Evolutionary conservation across 92 coral and sea anemone species (phyloP), one percentile per base, ranked within the genome.

Genomic region (Zoanthus gigantus): DNA sequence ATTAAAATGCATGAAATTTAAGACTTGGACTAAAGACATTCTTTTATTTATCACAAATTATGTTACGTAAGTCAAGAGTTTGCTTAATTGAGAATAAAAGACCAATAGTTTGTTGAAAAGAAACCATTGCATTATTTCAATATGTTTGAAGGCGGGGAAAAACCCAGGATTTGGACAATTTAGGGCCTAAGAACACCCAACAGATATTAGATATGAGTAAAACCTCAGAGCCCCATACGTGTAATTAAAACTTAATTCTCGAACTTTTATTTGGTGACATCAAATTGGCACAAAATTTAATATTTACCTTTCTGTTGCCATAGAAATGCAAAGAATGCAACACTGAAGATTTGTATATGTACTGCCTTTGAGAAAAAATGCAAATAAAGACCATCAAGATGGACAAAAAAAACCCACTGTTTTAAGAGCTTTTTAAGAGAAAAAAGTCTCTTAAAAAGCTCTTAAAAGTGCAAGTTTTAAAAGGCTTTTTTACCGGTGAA

Each of bases 301-400:
- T 74, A 45, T 15, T 46, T 74, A 74, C 16, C 77, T 60, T 13
- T 42, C 56, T 74, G 78, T 74, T 74, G 78, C 58, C 78, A 74
- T 74, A 74, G 78, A 74, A 74, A 74, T 58, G 13, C 23, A 74
- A 16, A 17, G 1, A 42, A 74, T 18, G 45, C 32, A 74, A 60
- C 23, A 53, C 32, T 74, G 58, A 45, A 74, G 78, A 23, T 74
- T 74, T 42, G 14, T 45, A 47, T 17, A 13, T 74, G 78, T 74
- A 74, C 78, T 74, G 78, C 10, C 78, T 74, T 74, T 45, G 78
- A 74, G 56, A 74, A 74, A 74, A n/a, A 46, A 74, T 45, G 12
- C 57, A 74, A 58, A 74, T 16, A 74, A 74, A 45, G 48, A 47
- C 45, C 50, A 3, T 45, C 48, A 58, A 74, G 31, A 74, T 45